Evolutionary conservation across 2,888 invertebrate genomes (phyloP), one percentile per base, ranked within the genome.

Genomic region (Ctenicera cuprea): DNA sequence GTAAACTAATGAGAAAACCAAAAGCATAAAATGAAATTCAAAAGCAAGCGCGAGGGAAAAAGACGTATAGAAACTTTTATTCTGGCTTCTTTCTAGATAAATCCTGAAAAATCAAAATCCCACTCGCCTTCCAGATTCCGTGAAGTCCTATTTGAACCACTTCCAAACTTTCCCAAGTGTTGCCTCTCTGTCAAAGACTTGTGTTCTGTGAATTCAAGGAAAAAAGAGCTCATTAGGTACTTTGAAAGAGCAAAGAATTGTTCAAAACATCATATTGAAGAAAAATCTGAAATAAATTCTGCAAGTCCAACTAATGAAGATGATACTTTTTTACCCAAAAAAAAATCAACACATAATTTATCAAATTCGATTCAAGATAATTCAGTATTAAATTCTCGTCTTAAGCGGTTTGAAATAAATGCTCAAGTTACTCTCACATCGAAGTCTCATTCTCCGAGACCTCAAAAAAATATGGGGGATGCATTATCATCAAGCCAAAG

Each of bases 131-230:
- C 50, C 22, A 22, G 5, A 50, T 12, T 11, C 22, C 20, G 7
- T 8, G 33, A 48, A 50, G 20, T n/a, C 37, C 11, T 20, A 18
- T 33, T 45, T 37, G 20, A 9, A 4, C 18, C 18, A 18, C 8
- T 12, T 16, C 22, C n/a, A 11, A n/a, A 26, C 14, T 54, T 26
- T 3, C 65, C 54, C 14, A n/a, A 66, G 41, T 66, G 54, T 38
- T 67, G 54, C 33, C 43, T 57, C 30, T 67, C 30, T 12, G 57
- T 67, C 7, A 67, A 26, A 67, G 54, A 59, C 12, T 18, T 67
- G 20, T 54, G 54, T 9, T 41, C 67, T 20, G 5, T 67, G 26
- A 41, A 57, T 38, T 14, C 33, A 57, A 67, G 18, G 45, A 54
- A 33, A n/a, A 38, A 59, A 48, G 9, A 48, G 9, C 48, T 48